Evolutionary conservation across 1,140 invertebrate genomes (phyloP).

Genomic region (Bombus sylvicola): DNA sequence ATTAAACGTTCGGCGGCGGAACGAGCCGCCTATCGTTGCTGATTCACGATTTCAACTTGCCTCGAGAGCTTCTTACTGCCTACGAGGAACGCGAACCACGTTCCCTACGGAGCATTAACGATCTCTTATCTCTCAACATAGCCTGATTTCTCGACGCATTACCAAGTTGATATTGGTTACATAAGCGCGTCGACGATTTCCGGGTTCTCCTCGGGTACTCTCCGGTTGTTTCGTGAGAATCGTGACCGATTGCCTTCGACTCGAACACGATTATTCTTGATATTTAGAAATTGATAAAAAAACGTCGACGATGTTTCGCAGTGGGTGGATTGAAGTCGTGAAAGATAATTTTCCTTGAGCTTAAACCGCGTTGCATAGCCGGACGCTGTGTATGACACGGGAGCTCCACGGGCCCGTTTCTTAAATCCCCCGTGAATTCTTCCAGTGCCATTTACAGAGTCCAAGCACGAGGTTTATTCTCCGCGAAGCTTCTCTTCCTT

Average conservation of each 20-base stretch:
- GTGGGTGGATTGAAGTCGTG: background rate
- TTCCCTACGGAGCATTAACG: background rate
- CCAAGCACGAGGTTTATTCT: conserved; percentile 64
- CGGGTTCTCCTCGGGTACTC: conserved; percentile 4
- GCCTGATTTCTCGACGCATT: background rate
- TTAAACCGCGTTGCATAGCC: conserved; percentile 72
- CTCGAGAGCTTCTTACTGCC: background rate
- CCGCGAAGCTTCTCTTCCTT: background rate
- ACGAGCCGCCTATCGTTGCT: background rate
- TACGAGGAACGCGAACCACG: background rate
- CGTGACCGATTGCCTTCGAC: background rate
- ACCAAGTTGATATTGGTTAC: conserved; percentile 15
- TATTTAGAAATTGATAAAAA: conserved; percentile 48
- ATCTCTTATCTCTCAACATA: conserved; percentile 6
- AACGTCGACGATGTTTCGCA: background rate
- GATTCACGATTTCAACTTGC: conserved; percentile 27
- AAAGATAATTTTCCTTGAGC: background rate
- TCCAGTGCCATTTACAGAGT: conserved; percentile 84
- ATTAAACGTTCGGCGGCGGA: background rate
- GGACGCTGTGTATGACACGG: conserved; percentile 83
- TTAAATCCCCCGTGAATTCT: conserved; percentile 83
- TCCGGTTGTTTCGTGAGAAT: background rate
- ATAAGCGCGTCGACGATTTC: conserved; percentile 25
- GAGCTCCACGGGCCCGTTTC: conserved; percentile 82
- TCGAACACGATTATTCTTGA: background rate